Evolutionary conservation across 2,888 invertebrate genomes (phyloP).

Genomic region (Ochropacha duplaris): DNA sequence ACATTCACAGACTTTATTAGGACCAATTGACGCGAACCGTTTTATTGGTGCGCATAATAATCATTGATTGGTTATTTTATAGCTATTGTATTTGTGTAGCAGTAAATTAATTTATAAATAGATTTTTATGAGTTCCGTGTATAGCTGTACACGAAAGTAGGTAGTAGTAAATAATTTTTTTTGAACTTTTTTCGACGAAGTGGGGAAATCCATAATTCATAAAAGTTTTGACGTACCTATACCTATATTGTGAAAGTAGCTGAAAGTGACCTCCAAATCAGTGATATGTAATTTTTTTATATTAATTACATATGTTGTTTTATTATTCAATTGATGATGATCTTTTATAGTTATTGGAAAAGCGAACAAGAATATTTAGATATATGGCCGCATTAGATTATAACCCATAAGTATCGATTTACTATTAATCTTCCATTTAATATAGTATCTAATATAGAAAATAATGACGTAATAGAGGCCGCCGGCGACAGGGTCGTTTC

Average conservation of each 20-base stretch:
- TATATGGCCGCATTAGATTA: slow-evolving; percentile 46
- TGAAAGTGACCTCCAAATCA: too few relatives aligned
- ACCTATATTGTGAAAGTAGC: too few relatives aligned
- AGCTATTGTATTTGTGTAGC: slow-evolving; percentile 16
- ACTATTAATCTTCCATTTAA: slow-evolving; percentile 80
- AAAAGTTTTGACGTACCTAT: too few relatives aligned
- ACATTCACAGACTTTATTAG: slow-evolving; percentile 79
- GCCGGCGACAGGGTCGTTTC: slow-evolving; percentile 80
- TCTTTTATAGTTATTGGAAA: not conserved
- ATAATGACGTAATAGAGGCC: slow-evolving; percentile 82
- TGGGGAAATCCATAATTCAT: too few relatives aligned
- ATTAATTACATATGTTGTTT: not conserved
- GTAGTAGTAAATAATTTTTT: too few relatives aligned
- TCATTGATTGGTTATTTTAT: slow-evolving; percentile 51
- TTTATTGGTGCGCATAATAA: slow-evolving; percentile 40
- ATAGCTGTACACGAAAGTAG: too few relatives aligned
- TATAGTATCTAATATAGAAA: slow-evolving; percentile 81
- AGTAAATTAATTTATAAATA: slow-evolving; percentile 27
- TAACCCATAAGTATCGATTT: slow-evolving; percentile 75
- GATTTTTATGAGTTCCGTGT: slow-evolving; percentile 12
- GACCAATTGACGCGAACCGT: slow-evolving; percentile 61
- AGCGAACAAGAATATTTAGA: slow-evolving; percentile 28
- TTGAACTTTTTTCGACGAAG: slow-evolving; percentile 3
- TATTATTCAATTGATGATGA: not conserved
- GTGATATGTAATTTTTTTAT: too few relatives aligned